Percentiles rank a stretch among this genome's conserved stretches.
Evolutionary conservation across 1,140 invertebrate species (phyloP).

Genomic region (Thereuonema tuberculata): DNA sequence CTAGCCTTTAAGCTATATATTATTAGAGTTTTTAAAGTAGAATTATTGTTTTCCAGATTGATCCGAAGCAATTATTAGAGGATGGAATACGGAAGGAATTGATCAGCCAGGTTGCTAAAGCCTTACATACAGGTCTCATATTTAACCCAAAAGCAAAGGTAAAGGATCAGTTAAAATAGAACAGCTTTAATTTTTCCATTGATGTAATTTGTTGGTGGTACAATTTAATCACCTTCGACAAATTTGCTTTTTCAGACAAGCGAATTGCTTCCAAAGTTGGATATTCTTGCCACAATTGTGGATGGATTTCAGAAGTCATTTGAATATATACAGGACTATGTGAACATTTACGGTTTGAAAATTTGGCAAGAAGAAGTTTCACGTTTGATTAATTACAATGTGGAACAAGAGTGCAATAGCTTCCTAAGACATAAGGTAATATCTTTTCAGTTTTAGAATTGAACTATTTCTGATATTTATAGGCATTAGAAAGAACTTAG

Average conservation of each 20-base stretch:
- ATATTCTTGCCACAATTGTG: slow-evolving; percentile 64
- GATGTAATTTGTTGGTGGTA: no score
- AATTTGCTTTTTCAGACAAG: slow-evolving; percentile 35
- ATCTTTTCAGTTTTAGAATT: neutral
- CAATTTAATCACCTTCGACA: no score
- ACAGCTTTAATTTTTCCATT: no score
- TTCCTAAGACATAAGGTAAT: slow-evolving; percentile 44
- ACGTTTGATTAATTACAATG: slow-evolving; percentile 80
- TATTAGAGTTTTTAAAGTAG: no score
- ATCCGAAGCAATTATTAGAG: slow-evolving; percentile 86
- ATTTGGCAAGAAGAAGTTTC: slow-evolving; percentile 79
- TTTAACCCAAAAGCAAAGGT: slow-evolving; percentile 57
- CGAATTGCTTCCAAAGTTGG: slow-evolving; percentile 55
- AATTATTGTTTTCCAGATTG: slow-evolving; percentile 62
- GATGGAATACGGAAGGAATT: slow-evolving; percentile 92
- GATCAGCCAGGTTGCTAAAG: slow-evolving; percentile 63
- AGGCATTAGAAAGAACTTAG: no score
- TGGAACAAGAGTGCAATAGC: slow-evolving; percentile 83
- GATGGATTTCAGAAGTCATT: slow-evolving; percentile 87
- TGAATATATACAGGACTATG: slow-evolving; percentile 97
- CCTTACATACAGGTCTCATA: slow-evolving; percentile 50
- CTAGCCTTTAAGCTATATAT: no score
- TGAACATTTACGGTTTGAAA: slow-evolving; percentile 87
- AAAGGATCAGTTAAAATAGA: slow-evolving; percentile 14
- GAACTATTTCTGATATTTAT: no score